These are phyloP conservation scores for Vannuccia rotundouncinata DNA, from an alignment of 2,888 invertebrate species.

Conservation along the genomic window DNA sequence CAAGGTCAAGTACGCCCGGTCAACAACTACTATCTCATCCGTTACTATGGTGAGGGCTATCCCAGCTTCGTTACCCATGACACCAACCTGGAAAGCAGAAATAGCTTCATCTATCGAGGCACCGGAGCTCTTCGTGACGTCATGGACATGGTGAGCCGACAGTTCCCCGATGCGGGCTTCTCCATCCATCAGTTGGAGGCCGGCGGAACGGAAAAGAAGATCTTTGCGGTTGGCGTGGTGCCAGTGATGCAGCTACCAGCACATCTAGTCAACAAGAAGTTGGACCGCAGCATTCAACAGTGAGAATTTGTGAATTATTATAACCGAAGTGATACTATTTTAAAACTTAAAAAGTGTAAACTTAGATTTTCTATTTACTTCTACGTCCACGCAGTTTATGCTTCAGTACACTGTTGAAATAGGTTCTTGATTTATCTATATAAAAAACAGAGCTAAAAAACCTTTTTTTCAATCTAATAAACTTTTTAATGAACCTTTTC, in stretches of 20 bases:
- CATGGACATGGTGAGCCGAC: not conserved
- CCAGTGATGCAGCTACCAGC: not conserved
- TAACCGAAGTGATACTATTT: too few species aligned
- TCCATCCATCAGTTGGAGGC: not conserved
- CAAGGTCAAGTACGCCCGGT: not conserved
- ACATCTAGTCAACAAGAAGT: not conserved
- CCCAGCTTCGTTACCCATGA: not conserved
- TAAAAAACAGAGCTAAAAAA: too few species aligned
- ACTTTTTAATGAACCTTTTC: too few species aligned
- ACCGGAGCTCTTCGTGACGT: not conserved
- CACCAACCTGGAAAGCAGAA: not conserved
- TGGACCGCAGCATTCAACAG: not conserved
- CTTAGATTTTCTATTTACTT: too few species aligned
- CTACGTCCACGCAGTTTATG: too few species aligned
- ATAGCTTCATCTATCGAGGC: not conserved
- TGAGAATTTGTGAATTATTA: too few species aligned
- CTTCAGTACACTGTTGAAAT: too few species aligned
- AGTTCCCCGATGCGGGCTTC: not conserved
- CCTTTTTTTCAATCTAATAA: too few species aligned
- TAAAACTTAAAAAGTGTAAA: too few species aligned
- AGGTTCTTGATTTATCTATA: too few species aligned
- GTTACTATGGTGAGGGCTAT: not conserved
- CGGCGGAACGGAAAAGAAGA: not conserved
- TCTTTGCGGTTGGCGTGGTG: not conserved
- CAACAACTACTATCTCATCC: not conserved